Evolutionary conservation across 2,888 invertebrate species (phyloP).

Genomic region (Keiferia lycopersicella): DNA sequence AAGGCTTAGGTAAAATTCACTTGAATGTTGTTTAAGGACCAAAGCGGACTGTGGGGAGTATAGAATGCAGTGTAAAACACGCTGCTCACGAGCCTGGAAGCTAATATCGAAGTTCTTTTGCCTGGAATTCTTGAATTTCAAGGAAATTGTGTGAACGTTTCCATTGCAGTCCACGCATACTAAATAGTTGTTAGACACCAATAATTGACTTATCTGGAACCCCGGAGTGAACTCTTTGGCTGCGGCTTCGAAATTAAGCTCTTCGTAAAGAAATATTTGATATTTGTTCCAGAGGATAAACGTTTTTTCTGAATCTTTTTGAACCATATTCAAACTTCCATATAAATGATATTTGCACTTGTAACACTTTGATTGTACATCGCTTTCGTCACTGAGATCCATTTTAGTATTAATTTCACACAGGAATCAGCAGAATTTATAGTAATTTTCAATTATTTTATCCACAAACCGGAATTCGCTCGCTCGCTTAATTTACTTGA

Average conservation of each 20-base stretch:
- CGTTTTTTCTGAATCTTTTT: conserved; percentile 45
- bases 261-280: conserved; percentile 64
- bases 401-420: conserved; percentile 37
- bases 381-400: conserved; percentile 43
- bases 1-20: conserved; percentile 45
- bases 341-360: conserved; percentile 47
- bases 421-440: neutral
- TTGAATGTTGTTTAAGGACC: conserved; percentile 50
- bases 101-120: conserved; percentile 50
- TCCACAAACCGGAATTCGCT: neutral
- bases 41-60: conserved; percentile 43
- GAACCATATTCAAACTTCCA: conserved; percentile 52
- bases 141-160: conserved; percentile 51
- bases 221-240: conserved; percentile 50
- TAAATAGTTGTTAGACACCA: conserved; percentile 53
- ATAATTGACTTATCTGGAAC: conserved; percentile 51
- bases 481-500: neutral
- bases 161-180: conserved; percentile 56
- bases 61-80: conserved; percentile 40
- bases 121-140: conserved; percentile 58
- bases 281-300: conserved; percentile 65
- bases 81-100: conserved; percentile 48
- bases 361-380: conserved; percentile 45
- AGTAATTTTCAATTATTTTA: neutral
- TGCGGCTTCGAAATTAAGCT: conserved; percentile 45